A percentile compares a stretch with the other conserved stretches of the same genome.
These are phyloP conservation scores for Pseudorasbora parva DNA, from an alignment of 2,113 vertebrate genomes.

Conservation along the genomic window DNA sequence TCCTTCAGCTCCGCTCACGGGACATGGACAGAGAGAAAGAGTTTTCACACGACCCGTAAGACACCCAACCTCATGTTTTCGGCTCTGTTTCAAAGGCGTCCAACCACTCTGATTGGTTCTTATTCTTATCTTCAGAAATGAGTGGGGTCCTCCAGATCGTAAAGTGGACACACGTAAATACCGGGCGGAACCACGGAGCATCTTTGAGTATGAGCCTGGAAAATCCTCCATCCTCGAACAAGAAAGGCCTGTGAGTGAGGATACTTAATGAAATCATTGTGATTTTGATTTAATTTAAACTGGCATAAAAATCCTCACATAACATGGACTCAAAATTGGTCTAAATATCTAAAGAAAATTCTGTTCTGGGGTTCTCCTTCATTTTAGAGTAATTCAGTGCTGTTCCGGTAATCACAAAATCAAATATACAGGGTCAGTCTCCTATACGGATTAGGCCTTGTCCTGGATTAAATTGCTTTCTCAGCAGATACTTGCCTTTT, in stretches of 20 bases:
- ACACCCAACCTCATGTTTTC: not conserved
- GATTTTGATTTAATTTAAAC: not conserved
- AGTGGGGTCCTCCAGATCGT: conserved; percentile 95
- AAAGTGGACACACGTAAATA: conserved; percentile 97
- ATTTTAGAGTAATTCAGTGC: conserved; percentile 12
- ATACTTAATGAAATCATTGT: not conserved
- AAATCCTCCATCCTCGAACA: conserved; percentile 97
- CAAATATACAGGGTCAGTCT: not conserved
- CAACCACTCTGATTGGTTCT: not conserved
- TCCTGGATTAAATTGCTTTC: conserved; percentile 17
- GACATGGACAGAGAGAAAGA: conserved; percentile 80
- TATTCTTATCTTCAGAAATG: conserved; percentile 79
- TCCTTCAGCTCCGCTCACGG: conserved; percentile 81
- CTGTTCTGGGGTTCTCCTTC: not conserved
- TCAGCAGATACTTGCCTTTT: conserved; percentile 1
- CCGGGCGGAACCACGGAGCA: conserved; percentile 95
- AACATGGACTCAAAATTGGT: not conserved
- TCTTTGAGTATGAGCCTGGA: conserved; percentile 98
- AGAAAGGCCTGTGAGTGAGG: conserved; percentile 89
- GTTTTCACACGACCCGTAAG: conserved; percentile 83
- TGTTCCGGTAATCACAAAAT: conserved; percentile 14
- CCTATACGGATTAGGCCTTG: not conserved
- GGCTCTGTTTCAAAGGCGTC: not conserved
- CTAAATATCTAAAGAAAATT: not conserved
- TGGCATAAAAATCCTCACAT: not conserved